Base-by-base conservation (phyloP, 2,888 invertebrate genomes). In the Idaea straminata region DNA sequence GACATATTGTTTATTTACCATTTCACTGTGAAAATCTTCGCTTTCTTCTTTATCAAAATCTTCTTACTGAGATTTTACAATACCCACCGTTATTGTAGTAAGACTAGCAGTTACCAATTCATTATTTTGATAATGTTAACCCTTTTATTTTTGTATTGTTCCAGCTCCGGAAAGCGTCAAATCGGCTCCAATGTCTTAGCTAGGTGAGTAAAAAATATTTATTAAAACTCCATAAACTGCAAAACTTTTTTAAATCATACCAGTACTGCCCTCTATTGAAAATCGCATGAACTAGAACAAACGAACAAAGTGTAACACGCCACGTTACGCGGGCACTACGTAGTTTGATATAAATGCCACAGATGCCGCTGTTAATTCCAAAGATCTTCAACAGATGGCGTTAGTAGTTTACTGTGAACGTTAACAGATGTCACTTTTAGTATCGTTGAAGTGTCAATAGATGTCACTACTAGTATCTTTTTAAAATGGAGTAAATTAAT, bases 121-220 rank as follows among this genome's bases (percentile, higher is more conserved):
- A 36, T 36, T 36, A 10, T 36, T 1, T 36, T 36, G 5, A 7
- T 2, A 36, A 36, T 7, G 10, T 36, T 36, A 5, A 69, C 74
- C 69, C 72, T 73, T 70, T 70, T 72, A 68, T 57, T 38, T 5
- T 16, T 64, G n/a, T 66, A 62, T 89, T 89, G 88, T 91, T 96
- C 78, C 95, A 97, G 97, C 88, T 95, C 96, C 83, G 95, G 95
- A 77, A 96, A 96, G 90, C 94, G 96, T 84, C 96, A 96, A 89
- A 94, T 97, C 77, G 96, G 97, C 83, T 96, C 97, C 83, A 97
- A 96, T 95, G 97, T 97, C 84, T 94, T 97, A 95, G 97, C 97
- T 80, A 97, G 96, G 97, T 97, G 93, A 74, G 65, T 65, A n/a
- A 58, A 16, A 58, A 57, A 58, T 58, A n/a, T 15, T 15, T 57